phyloP scores from a whole-genome alignment of 1,140 invertebrate genomes.

The Drosophila rhopaloa region DNA sequence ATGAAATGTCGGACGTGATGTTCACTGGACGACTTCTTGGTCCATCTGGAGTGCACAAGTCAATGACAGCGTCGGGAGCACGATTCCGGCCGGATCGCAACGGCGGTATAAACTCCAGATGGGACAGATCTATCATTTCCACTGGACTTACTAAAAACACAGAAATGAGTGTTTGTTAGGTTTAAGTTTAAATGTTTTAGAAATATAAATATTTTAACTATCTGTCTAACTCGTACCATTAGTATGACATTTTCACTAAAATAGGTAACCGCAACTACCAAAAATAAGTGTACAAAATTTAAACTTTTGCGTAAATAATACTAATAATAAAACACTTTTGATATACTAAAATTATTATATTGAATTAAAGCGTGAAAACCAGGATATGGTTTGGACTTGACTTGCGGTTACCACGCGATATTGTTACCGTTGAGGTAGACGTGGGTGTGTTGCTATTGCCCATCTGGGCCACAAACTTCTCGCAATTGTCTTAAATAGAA shows the following conservation, averaged over 20 bases:
- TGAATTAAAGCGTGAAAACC: not conserved
- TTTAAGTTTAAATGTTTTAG: too few relatives aligned
- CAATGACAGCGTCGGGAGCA: constrained; percentile 31
- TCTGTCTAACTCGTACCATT: too few relatives aligned
- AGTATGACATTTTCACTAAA: too few relatives aligned
- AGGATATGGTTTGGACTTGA: not conserved
- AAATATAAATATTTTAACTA: too few relatives aligned
- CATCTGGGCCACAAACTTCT: not conserved
- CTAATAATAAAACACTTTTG: too few relatives aligned
- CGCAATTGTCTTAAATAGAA: constrained; percentile 24
- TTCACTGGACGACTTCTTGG: not conserved
- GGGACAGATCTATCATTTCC: constrained; percentile 54
- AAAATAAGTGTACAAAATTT: too few relatives aligned
- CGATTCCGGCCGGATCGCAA: not conserved
- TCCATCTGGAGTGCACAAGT: constrained; percentile 36
- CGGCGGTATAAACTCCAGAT: not conserved
- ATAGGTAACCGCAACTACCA: too few relatives aligned
- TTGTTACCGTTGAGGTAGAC: constrained; percentile 23
- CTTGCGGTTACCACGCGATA: constrained; percentile 2
- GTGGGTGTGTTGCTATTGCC: not conserved
- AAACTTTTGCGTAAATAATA: too few relatives aligned
- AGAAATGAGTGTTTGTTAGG: too few relatives aligned
- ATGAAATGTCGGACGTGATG: not conserved
- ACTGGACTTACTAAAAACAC: constrained; percentile 16
- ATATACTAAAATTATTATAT: too few relatives aligned